Evolutionary conservation across 2,113 vertebrate genomes (phyloP).

Genomic region (Scartelaos histophorus): DNA sequence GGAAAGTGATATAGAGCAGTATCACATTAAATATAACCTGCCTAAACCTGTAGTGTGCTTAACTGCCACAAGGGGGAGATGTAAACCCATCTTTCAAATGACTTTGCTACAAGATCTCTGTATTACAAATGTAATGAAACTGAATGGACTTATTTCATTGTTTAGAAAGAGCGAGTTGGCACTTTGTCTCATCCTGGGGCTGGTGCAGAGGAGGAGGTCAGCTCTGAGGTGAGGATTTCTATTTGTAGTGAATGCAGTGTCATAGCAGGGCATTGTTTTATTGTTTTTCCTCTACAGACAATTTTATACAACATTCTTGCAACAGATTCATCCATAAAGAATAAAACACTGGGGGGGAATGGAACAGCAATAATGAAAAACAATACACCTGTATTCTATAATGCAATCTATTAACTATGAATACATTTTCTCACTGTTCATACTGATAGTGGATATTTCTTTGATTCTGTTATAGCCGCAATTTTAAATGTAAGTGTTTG

Average conservation of each 20-base stretch:
- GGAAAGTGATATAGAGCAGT: too few species aligned
- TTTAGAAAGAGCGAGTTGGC: conserved; percentile 83
- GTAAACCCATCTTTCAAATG: conserved; percentile 19
- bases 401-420: too few species aligned
- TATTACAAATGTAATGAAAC: background rate
- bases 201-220: conserved; percentile 84
- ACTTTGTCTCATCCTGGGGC: conserved; percentile 82
- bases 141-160: conserved; percentile 8
- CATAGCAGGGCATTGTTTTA: background rate
- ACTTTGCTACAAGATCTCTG: background rate
- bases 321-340: too few species aligned
- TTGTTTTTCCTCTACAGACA: background rate
- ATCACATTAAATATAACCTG: background rate
- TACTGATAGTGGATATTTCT: background rate
- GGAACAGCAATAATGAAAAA: too few species aligned
- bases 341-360: too few species aligned
- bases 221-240: conserved; percentile 65
- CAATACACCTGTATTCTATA: too few species aligned
- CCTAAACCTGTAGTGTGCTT: background rate
- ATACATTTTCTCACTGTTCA: background rate
- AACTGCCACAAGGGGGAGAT: conserved; percentile 67
- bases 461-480: background rate
- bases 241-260: background rate
- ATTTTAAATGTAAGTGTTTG: background rate
- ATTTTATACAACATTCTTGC: too few species aligned